Base-by-base conservation (phyloP, 2,797 vertebrate species). In the Pachyuromys duprasi region DNA sequence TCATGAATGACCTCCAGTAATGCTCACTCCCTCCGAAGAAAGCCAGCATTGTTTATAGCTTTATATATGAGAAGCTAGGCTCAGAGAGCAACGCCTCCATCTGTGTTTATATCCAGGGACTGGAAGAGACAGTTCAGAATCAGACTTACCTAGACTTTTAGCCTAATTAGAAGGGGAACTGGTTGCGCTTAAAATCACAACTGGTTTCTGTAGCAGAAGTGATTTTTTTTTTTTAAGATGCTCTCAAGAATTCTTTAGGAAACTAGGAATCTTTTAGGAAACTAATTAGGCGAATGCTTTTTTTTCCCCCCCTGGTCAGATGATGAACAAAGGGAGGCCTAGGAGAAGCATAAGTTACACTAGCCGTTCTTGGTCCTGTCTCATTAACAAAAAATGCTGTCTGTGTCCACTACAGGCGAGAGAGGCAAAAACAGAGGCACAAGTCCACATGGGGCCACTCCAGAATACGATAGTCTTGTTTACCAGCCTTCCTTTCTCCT, bases 121-220 rank as follows among this genome's bases (percentile, higher is more conserved):
- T 72, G 63, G 53, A 62, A 75, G 84, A 82, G 42, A 18, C 62
- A 94, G 42, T 53, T 92, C 33, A 89, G 74, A 93, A 70, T 53
- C 3, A 60, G 78, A 81, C 36, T 82, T 80, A 72, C 18, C 57
- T 22, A 84, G 55, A 42, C 36, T 91, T 42, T 72, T 20, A 86
- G 63, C 75, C 3, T 45, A 62, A 57, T 69, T 49, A 57, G n/a
- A 31, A 84, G 9, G 33, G 24, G 24, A 11, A 42, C 80, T 60
- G 8, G 39, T 81, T 69, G 0, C 79, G 70, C 28, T 93, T 84
- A 89, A 86, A 92, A 90, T 65, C 69, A 1, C 78, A 92, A 53
- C 22, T 72, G 49, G 63, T 22, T 87, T 87, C 39, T 65, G 28
- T 0, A 80, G 80, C 12, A 42, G 31, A 75, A 93, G 15, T 76